Evolutionary conservation across 2,797 vertebrate species (phyloP).

Genomic region (Orestias chungarensis): DNA sequence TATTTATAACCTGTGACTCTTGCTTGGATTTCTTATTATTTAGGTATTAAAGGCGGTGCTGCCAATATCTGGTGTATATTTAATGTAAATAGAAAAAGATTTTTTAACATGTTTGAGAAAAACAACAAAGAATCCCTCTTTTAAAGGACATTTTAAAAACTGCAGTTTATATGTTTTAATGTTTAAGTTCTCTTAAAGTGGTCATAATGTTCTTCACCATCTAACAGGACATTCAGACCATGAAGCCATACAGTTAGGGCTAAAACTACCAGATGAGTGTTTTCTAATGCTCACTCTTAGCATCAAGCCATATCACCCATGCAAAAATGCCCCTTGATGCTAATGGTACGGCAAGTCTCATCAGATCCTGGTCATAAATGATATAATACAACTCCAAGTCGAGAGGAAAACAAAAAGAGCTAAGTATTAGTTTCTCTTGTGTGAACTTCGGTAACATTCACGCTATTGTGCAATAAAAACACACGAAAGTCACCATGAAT

Average conservation of each 20-base stretch:
- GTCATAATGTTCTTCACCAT: background rate
- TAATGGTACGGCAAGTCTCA: slow-evolving; percentile 12
- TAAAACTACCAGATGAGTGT: background rate
- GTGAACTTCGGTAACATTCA: slow-evolving; percentile 36
- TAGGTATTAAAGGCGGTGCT: no score
- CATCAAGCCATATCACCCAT: background rate
- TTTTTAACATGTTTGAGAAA: background rate
- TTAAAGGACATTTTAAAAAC: no score
- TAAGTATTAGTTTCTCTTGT: slow-evolving; percentile 28
- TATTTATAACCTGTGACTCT: no score
- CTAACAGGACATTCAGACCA: background rate
- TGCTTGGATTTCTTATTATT: no score
- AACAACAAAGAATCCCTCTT: background rate
- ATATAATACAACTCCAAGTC: slow-evolving; percentile 32
- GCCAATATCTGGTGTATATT: no score
- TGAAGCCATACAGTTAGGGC: background rate
- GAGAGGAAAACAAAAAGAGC: slow-evolving; percentile 28
- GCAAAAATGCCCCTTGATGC: background rate
- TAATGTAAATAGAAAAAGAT: no score
- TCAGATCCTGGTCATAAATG: slow-evolving; percentile 19
- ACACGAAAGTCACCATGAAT: no score
- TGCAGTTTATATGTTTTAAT: background rate
- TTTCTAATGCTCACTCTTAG: background rate
- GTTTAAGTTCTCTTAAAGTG: background rate
- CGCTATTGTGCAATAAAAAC: slow-evolving; percentile 40